Evolutionary conservation across 2,797 vertebrate species (phyloP).

Genomic region (Rhabdomys pumilio): DNA sequence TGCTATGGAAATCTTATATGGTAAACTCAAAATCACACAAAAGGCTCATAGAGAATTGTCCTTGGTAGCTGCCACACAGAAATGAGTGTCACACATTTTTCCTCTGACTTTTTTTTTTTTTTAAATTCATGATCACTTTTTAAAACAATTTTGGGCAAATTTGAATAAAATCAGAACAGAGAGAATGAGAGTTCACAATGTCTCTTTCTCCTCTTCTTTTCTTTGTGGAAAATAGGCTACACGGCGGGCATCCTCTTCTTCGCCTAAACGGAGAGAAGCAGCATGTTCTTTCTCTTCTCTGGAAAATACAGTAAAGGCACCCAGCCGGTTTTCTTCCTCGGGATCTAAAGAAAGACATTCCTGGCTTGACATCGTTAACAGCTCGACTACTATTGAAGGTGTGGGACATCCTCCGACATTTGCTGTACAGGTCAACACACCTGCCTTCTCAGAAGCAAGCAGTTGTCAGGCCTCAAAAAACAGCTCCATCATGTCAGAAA

Average conservation of each 20-base stretch:
- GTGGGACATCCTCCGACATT: conserved; percentile 89
- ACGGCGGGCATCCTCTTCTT: conserved; percentile 92
- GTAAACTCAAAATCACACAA: background rate
- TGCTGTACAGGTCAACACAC: conserved; percentile 89
- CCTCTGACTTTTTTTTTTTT: background rate
- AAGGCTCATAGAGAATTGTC: background rate
- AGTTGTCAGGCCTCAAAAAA: conserved; percentile 72
- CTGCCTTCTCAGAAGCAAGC: conserved; percentile 70
- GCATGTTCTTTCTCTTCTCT: conserved; percentile 92
- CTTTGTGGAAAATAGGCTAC: conserved; percentile 88
- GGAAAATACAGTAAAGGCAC: conserved; percentile 92
- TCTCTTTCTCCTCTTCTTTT: conserved; percentile 81
- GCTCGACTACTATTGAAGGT: conserved; percentile 85
- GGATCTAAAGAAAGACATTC: conserved; percentile 93
- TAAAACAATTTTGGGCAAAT: background rate
- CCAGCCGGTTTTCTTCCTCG: conserved; percentile 91
- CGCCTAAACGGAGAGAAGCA: conserved; percentile 90
- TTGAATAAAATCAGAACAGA: background rate
- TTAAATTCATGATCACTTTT: background rate
- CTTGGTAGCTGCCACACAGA: background rate
- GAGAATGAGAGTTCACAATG: conserved; percentile 14
- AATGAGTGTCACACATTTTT: background rate
- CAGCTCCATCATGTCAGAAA: conserved; percentile 13
- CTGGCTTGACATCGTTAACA: conserved; percentile 91
- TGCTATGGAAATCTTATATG: background rate